A percentile compares a stretch with the other conserved stretches of the same genome.
Conservation (phyloP, 2,797 vertebrate genomes). For the Pelobates cultripes region DNA sequence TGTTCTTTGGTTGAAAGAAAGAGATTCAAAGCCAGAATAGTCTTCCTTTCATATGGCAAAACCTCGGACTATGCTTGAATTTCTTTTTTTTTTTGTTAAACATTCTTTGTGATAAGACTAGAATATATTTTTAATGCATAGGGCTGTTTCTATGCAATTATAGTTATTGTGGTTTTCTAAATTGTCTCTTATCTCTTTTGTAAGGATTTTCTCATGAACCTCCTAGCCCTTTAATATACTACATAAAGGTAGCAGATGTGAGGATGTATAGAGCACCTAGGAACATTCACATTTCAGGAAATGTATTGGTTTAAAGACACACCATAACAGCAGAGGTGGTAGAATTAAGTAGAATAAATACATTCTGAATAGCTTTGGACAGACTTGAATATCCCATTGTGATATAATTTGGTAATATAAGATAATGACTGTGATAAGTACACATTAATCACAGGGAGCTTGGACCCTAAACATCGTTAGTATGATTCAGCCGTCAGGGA, state of each 20-base stretch:
- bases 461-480: too few relatives aligned
- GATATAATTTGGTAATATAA: too few relatives aligned
- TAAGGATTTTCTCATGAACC: too few relatives aligned
- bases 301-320: not conserved
- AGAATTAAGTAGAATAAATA: not conserved
- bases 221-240: too few relatives aligned
- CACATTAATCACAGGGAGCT: too few relatives aligned
- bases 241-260: too few relatives aligned
- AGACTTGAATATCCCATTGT: too few relatives aligned
- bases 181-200: not conserved
- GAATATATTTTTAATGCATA: conserved; percentile 26
- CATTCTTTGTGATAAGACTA: conserved; percentile 27
- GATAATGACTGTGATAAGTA: too few relatives aligned
- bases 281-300: not conserved
- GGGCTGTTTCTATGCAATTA: not conserved
- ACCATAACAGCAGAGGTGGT: not conserved
- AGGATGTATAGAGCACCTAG: too few relatives aligned
- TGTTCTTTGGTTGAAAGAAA: conserved; percentile 25
- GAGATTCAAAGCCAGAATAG: not conserved
- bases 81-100: conserved; percentile 7
- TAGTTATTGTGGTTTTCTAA: conserved; percentile 14
- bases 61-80: conserved; percentile 3
- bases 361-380: too few relatives aligned
- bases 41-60: conserved; percentile 15
- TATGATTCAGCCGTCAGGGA: too few relatives aligned